Evolutionary conservation across 2,888 invertebrate genomes (phyloP), one percentile per base, ranked within the genome.

Genomic region (Lepidochitona cinerea): DNA sequence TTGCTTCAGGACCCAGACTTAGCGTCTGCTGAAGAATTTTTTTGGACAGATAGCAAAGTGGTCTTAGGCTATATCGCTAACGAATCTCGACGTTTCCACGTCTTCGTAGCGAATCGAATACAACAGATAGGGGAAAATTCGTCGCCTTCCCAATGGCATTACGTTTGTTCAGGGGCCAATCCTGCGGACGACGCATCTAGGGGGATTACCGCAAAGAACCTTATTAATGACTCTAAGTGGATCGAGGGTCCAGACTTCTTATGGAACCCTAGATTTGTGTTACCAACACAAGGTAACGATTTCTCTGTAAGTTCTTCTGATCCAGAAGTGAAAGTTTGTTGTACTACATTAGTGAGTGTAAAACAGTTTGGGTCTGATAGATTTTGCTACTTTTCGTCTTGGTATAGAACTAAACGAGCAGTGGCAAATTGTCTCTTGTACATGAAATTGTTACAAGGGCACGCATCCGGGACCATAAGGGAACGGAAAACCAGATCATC

Each of bases 401-500:
- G 75, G 75, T 53, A 36, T 35, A 26, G 73, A 26, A n/a, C 49
- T 3, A 75, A 71, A 41, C 35, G 52, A 29, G 72, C 70, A 53
- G 53, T 72, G 7, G 70, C 75, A n/a, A 12, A 52, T 14, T 74
- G 74, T 49, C 29, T 70, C 14, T 33, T 7, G 23, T 23, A 32
- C 7, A 65, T 59, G 59, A 26, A 4, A 6, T 7, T n/a, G 36
- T 7, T 36, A 36, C 18, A 59, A 36, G 14, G 14, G 23, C 3
- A 12, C 32, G n/a, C 29, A 12, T 12, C 65, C 23, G 7, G 65
- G 9, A 59, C 9, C 9, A 18, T 18, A n/a, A n/a, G n/a, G n/a
- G n/a, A n/a, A n/a, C n/a, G 9, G 41, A 41, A 41, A 41, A 41
- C 41, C 41, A 41, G 18, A 9, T 18, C 41, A 41, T 18, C 41